phyloP scores from a whole-genome alignment of 2,888 invertebrate species.

The Plebejus argus region DNA sequence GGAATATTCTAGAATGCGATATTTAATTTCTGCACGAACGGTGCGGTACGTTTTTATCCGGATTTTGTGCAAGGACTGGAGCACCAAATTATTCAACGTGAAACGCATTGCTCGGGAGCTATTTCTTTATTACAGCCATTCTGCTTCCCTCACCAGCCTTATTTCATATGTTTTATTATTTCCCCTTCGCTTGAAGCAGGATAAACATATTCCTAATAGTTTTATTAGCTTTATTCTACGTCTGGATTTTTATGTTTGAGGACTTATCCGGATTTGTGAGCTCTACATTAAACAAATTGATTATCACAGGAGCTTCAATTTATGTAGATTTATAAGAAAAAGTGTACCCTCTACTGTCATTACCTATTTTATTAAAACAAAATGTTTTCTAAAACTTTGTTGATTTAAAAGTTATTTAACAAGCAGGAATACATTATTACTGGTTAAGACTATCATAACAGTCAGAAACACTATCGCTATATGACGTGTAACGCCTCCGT shows the following conservation, averaged over 20 bases:
- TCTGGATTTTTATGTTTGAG: neutral
- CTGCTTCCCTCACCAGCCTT: conserved; percentile 53
- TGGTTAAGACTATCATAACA: no score
- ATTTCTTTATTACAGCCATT: conserved; percentile 70
- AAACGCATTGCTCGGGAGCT: conserved; percentile 56
- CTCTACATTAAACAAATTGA: neutral
- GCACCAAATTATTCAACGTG: conserved; percentile 59
- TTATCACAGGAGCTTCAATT: neutral
- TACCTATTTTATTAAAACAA: neutral
- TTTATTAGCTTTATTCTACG: conserved; percentile 36
- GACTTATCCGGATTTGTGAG: neutral
- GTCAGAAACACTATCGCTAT: neutral
- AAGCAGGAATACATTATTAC: neutral
- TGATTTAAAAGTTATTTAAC: neutral
- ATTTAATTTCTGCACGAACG: conserved; percentile 39
- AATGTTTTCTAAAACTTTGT: neutral
- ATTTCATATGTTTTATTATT: conserved; percentile 62
- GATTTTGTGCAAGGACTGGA: conserved; percentile 51
- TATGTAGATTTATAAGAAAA: neutral
- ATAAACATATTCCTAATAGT: conserved; percentile 42
- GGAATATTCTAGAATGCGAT: conserved; percentile 34
- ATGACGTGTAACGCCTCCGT: no score
- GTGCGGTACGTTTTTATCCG: conserved; percentile 44
- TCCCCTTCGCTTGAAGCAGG: conserved; percentile 41
- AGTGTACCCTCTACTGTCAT: neutral